Evolutionary conservation across 2,888 invertebrate species (phyloP).

Genomic region (Ophioninae sp.): DNA sequence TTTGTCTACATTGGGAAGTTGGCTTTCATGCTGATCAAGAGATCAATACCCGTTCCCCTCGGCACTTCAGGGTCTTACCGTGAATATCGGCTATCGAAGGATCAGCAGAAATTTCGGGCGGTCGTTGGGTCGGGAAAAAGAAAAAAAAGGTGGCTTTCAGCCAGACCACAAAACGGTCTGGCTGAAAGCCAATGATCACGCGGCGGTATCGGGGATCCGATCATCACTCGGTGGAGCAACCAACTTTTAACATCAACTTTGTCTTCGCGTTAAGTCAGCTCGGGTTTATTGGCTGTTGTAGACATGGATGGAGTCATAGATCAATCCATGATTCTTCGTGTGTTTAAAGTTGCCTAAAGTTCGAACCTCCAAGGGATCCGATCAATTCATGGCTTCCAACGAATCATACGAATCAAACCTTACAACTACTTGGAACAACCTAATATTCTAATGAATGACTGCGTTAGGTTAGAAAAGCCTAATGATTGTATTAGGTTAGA

Average conservation of each 20-base stretch:
- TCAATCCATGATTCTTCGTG: no score
- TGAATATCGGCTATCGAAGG: conserved; percentile 50
- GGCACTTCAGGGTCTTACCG: conserved; percentile 21
- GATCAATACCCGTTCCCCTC: conserved; percentile 47
- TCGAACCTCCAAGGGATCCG: neutral
- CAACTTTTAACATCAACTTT: neutral
- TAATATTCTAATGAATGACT: no score
- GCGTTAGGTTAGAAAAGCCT: no score
- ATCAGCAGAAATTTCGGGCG: conserved; percentile 45
- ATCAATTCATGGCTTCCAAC: neutral
- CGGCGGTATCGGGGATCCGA: neutral
- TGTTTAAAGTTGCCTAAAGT: no score
- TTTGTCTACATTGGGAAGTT: conserved; percentile 31
- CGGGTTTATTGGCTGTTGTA: neutral
- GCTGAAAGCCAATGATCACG: neutral
- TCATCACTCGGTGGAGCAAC: neutral
- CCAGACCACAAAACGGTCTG: conserved; percentile 6
- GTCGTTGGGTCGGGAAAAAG: neutral
- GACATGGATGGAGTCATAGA: neutral
- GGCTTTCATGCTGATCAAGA: conserved; percentile 52
- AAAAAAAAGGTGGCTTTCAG: conserved; percentile 1
- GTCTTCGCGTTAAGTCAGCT: neutral
- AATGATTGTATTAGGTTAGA: no score
- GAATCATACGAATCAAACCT: no score
- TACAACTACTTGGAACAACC: no score